A percentile compares a stretch with the other conserved stretches of the same genome.
Evolutionary conservation across 2,797 vertebrate genomes (phyloP).

Genomic region (Cirrhinus mrigala): DNA sequence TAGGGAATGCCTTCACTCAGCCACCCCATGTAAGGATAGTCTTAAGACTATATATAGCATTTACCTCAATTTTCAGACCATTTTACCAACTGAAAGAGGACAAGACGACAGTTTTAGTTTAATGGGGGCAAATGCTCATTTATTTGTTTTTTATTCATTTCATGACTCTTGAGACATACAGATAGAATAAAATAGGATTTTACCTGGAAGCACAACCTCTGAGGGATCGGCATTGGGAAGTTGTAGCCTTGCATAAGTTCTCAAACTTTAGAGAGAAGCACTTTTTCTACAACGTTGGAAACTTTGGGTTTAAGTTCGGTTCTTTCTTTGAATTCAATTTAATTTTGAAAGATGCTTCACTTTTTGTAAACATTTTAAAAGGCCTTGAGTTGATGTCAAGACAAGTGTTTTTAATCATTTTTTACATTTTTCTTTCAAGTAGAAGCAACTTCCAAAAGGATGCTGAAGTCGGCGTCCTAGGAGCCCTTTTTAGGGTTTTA

Average conservation of each 20-base stretch:
- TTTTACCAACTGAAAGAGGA: slow-evolving; percentile 64
- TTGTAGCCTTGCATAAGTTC: not conserved
- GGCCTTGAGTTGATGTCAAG: not conserved
- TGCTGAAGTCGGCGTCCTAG: slow-evolving; percentile 28
- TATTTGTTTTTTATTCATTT: not conserved
- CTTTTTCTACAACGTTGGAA: not conserved
- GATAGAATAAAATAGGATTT: not conserved
- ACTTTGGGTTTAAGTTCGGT: too few species aligned
- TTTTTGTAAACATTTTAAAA: not conserved
- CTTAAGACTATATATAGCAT: slow-evolving; percentile 94
- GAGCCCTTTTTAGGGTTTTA: slow-evolving; percentile 79
- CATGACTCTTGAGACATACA: not conserved
- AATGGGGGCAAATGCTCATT: not conserved
- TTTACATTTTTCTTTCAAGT: not conserved
- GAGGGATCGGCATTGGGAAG: not conserved
- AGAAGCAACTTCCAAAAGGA: not conserved
- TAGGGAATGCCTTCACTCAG: slow-evolving; percentile 83
- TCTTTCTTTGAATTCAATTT: not conserved
- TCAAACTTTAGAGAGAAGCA: not conserved
- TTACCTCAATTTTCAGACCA: slow-evolving; percentile 74
- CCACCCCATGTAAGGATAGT: slow-evolving; percentile 92
- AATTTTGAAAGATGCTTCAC: not conserved
- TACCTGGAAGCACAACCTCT: not conserved
- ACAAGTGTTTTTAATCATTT: not conserved
- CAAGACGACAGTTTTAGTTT: slow-evolving; percentile 6